Base-by-base conservation (phyloP, 2,113 vertebrate species). In the Sinocyclocheilus anshuiensis region DNA sequence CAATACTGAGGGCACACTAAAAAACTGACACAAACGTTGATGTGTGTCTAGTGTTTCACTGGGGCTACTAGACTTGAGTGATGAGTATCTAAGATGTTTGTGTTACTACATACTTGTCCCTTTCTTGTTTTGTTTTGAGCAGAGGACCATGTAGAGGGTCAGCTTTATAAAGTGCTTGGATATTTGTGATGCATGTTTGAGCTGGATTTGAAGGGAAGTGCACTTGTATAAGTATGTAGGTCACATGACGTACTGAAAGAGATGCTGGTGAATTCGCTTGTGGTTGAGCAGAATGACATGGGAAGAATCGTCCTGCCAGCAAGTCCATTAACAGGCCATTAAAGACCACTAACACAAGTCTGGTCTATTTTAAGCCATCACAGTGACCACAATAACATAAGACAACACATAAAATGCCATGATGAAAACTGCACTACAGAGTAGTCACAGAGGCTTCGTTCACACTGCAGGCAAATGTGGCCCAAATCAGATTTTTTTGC, bases 221-320 rank as follows among this genome's bases (percentile, higher is more conserved):
- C 45, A 48, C 72, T 26, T 15, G 72, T 69, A 42, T 20, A 45
- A 45, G 76, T 78, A 88, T 83, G 55, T 78, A 72, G 87, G 84
- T 83, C 84, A 88, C 79, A 48, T 53, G 61, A 72, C 29, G 65
- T 8, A n/a, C 36, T 3, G 72, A 18, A 83, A 61, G 48, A 72
- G 77, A 77, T 57, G 48, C 83, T 84, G 59, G 39, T 84, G 36
- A 77, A 65, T 77, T 84, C 39, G 36, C 74, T 24, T 77, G 48
- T 55, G 76, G n/a, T 55, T 12, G 50, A 42, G 18, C 71, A 71
- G 29, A 77, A 85, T 45, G 69, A 81, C 57, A 79, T 4, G 53
- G 48, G 7, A 63, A 65, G 76, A 77, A 29, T 9, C 55, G 11
- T 61, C 61, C 55, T 29, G 53, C 72, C 72, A 16, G 72, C 72